Percentiles rank a stretch among this genome's conserved stretches.
These are phyloP conservation scores for Apis laboriosa DNA, from an alignment of 1,140 invertebrate genomes.

Conservation along the genomic window DNA sequence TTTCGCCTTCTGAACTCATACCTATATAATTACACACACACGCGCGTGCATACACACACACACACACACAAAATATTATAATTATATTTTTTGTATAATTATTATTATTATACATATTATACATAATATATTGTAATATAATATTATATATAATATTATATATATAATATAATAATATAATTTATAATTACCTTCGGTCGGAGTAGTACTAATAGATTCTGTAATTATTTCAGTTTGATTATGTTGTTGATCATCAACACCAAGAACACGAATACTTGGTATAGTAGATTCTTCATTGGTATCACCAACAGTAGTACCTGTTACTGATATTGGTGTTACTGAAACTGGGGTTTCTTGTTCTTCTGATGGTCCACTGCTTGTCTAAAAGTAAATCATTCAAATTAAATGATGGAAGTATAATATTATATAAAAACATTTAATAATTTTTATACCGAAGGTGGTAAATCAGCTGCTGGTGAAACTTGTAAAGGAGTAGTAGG, in stretches of 20 bases:
- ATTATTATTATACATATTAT: too few species aligned
- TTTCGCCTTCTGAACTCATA: conserved; percentile 84
- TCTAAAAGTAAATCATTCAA: conserved; percentile 55
- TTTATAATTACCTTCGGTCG: conserved; percentile 66
- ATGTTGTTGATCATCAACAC: conserved; percentile 70
- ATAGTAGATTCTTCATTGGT: conserved; percentile 65
- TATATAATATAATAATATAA: not conserved
- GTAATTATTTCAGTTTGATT: conserved; percentile 67
- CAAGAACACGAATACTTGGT: conserved; percentile 68
- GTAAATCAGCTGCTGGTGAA: conserved; percentile 83
- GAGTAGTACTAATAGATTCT: conserved; percentile 70
- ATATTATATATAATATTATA: too few species aligned
- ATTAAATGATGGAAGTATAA: not conserved
- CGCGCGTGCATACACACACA: too few species aligned
- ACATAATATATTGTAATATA: too few species aligned
- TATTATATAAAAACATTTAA: not conserved
- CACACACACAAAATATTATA: too few species aligned
- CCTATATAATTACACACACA: conserved; percentile 59
- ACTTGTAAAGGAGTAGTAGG: conserved; percentile 88
- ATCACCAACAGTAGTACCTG: conserved; percentile 58
- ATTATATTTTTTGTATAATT: too few species aligned
- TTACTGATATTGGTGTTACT: conserved; percentile 58
- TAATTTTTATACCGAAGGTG: conserved; percentile 67
- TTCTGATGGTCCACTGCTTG: conserved; percentile 70
- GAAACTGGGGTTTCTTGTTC: conserved; percentile 71